Percentiles rank a stretch among this genome's conserved stretches.
Conservation (phyloP, 2,888 invertebrate species). For the Stenoptilia bipunctidactyla region DNA sequence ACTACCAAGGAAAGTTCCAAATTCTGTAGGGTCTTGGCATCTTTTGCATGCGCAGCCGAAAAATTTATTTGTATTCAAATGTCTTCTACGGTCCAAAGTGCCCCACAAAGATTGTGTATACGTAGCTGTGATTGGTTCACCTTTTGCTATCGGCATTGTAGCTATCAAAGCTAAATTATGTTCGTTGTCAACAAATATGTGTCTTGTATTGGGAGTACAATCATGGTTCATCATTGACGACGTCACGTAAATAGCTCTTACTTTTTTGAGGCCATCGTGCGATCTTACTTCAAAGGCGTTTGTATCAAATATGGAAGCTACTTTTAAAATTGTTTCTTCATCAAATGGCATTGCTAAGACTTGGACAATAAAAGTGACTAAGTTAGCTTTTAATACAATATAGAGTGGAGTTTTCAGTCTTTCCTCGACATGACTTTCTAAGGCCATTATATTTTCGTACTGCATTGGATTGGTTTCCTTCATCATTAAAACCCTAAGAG, state of each 20-base stretch:
- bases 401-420: constrained; percentile 73
- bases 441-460: constrained; percentile 61
- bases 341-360: constrained; percentile 67
- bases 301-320: constrained; percentile 79
- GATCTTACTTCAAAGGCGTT: constrained; percentile 78
- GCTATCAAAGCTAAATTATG: constrained; percentile 74
- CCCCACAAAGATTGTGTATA: constrained; percentile 80
- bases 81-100: constrained; percentile 74
- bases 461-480: constrained; percentile 65
- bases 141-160: constrained; percentile 75
- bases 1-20: constrained; percentile 74
- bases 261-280: constrained; percentile 52
- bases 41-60: constrained; percentile 77
- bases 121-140: constrained; percentile 75
- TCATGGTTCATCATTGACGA: constrained; percentile 80
- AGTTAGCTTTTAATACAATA: constrained; percentile 68
- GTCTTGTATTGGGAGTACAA: constrained; percentile 79
- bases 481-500: constrained; percentile 75
- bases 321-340: constrained; percentile 71
- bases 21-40: constrained; percentile 79
- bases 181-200: constrained; percentile 73
- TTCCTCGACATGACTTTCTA: constrained; percentile 75
- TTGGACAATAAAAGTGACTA: constrained; percentile 73
- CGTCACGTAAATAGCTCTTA: constrained; percentile 75
- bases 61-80: constrained; percentile 74